phyloP scores from a whole-genome alignment of 2,888 invertebrate genomes.

The Diogma glabrata region DNA sequence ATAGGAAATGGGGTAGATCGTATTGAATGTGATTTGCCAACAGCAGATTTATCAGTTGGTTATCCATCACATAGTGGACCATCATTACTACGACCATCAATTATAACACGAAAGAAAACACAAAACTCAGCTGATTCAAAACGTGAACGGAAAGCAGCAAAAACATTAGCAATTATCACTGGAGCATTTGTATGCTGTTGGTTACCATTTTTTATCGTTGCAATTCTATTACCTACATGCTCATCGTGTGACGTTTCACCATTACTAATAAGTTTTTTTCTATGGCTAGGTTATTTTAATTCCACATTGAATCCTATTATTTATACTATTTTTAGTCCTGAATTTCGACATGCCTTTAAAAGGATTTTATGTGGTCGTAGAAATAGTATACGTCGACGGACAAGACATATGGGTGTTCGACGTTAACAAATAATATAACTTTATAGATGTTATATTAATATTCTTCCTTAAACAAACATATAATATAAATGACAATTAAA shows the following conservation, averaged over 20 bases:
- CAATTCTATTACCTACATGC: slow-evolving; percentile 74
- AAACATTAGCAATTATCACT: slow-evolving; percentile 83
- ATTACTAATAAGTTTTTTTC: slow-evolving; percentile 61
- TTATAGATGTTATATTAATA: too few relatives aligned
- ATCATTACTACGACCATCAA: slow-evolving; percentile 20
- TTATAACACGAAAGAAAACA: slow-evolving; percentile 29
- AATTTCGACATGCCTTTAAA: slow-evolving; percentile 82
- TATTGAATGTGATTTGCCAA: slow-evolving; percentile 39
- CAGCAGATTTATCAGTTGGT: slow-evolving; percentile 40
- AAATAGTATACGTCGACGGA: slow-evolving; percentile 15
- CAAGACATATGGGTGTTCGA: slow-evolving; percentile 13
- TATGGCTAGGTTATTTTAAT: slow-evolving; percentile 89
- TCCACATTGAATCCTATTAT: slow-evolving; percentile 84
- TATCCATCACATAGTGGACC: slow-evolving; percentile 24
- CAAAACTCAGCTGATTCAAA: slow-evolving; percentile 44
- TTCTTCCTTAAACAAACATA: too few relatives aligned
- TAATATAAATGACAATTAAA: too few relatives aligned
- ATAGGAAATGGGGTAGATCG: slow-evolving; percentile 51
- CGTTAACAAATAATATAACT: neutral
- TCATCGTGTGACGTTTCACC: slow-evolving; percentile 58
- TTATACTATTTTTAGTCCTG: slow-evolving; percentile 89
- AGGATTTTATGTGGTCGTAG: slow-evolving; percentile 60
- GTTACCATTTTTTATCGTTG: slow-evolving; percentile 89
- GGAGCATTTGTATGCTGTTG: slow-evolving; percentile 90
- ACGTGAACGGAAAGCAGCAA: slow-evolving; percentile 76